Percentiles rank a stretch among this genome's conserved stretches.
phyloP scores from a whole-genome alignment of 2,113 vertebrate genomes.

The Clinocottus analis region DNA sequence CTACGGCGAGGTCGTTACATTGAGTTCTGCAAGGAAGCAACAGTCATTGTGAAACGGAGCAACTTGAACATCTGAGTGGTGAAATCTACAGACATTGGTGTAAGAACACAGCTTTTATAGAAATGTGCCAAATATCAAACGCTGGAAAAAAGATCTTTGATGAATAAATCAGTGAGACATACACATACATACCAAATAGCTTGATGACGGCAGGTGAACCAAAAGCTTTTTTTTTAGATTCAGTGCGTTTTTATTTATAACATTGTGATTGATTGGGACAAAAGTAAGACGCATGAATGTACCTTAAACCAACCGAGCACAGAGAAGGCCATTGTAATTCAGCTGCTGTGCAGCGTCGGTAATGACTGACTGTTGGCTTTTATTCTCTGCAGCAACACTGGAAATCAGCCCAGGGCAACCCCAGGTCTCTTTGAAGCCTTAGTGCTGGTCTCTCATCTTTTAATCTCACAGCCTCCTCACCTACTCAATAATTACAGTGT shows the following conservation, averaged over 20 bases:
- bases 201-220: background rate
- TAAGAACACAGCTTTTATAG: background rate
- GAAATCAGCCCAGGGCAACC: constrained; percentile 62
- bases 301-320: constrained; percentile 1
- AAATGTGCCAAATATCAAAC: background rate
- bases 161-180: background rate
- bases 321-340: constrained; percentile 48
- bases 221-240: background rate
- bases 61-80: background rate
- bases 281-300: constrained; percentile 9
- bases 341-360: constrained; percentile 44
- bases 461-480: constrained; percentile 62
- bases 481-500: constrained; percentile 60
- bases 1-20: background rate
- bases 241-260: background rate
- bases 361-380: constrained; percentile 54
- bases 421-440: constrained; percentile 63
- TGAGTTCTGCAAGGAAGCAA: background rate
- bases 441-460: constrained; percentile 61
- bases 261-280: background rate
- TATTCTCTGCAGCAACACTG: constrained; percentile 38
- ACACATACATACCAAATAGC: background rate
- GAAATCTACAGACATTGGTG: background rate
- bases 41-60: background rate
- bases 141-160: background rate